Evolutionary conservation across 2,888 invertebrate genomes (phyloP), one percentile per base, ranked within the genome.

Genomic region (Glyphotaelius pellucidus): DNA sequence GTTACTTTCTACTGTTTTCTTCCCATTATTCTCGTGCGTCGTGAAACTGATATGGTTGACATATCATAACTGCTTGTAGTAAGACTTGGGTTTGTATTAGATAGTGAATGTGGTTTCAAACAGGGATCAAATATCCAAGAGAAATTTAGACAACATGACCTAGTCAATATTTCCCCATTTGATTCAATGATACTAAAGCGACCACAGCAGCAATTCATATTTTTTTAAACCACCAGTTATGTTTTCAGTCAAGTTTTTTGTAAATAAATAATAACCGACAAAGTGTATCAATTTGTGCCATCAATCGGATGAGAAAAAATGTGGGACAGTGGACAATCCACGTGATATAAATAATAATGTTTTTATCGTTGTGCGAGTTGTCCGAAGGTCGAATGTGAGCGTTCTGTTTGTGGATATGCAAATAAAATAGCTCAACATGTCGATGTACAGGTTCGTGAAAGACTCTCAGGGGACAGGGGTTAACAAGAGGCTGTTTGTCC

Each of bases 401-500:
- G 19, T 90, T 86, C 47, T 80, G 87, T 90, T 87, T 31, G 87
- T 90, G 90, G 86, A 87, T 30, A 90, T 88, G 88, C 88, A 52
- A 88, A 88, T 88, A 88, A 88, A 88, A 88, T 88, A 88, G 88
- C 67, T 88, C 94, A 95, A 94, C 94, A 97, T 97, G 97, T 97
- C 97, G 94, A 98, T 98, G 97, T 98, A 98, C 95, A 97, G 97
- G 95, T 98, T 98, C 95, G 97, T 98, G 93, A 97, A 98, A 95
- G 98, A 98, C 95, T 95, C 94, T 83, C 94, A 94, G 80, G 83
- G 94, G 94, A 95, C 91, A 32, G 94, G 94, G 93, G 95, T 95
- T 94, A 96, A 96, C 94, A 97, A 97, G 94, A 97, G 98, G 93
- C 96, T 98, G 93, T 98, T 98, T 95, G 97, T 98, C 94, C 98